Conservation (phyloP, 2,797 vertebrate species). For the Gambusia yucatana region DNA sequence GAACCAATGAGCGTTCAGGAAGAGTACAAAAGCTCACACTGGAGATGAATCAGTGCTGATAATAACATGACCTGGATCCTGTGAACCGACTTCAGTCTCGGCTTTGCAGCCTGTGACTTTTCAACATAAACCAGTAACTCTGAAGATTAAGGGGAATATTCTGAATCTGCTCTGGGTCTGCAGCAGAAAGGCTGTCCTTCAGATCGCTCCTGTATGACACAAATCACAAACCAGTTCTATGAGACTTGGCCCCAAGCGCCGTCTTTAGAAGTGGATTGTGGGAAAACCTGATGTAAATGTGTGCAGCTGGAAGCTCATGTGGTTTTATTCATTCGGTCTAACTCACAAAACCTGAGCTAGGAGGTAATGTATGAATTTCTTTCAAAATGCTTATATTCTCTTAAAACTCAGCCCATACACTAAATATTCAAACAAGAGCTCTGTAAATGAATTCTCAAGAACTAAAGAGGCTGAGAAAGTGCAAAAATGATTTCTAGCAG, state of each 20-base stretch:
- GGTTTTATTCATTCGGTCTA: conserved; percentile 71
- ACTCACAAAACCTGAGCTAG: conserved; percentile 44
- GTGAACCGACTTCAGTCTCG: conserved; percentile 42
- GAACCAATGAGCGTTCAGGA: conserved; percentile 52
- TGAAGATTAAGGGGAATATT: conserved; percentile 51
- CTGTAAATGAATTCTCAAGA: conserved; percentile 42
- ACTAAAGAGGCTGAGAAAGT: conserved; percentile 41
- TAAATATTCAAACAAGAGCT: conserved; percentile 54
- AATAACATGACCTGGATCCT: conserved; percentile 58
- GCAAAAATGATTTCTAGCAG: not conserved
- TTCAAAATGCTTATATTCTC: conserved; percentile 50
- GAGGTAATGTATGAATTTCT: conserved; percentile 71
- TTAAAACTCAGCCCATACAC: conserved; percentile 48
- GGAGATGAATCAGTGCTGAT: conserved; percentile 57
- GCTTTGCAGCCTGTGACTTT: conserved; percentile 57
- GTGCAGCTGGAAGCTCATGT: conserved; percentile 78
- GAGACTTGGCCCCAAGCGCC: conserved; percentile 65
- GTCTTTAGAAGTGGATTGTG: conserved; percentile 73
- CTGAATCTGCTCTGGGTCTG: conserved; percentile 21
- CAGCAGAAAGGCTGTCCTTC: conserved; percentile 56
- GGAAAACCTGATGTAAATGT: conserved; percentile 75
- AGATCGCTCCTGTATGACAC: conserved; percentile 50
- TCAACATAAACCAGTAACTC: conserved; percentile 66
- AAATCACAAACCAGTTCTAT: conserved; percentile 58
- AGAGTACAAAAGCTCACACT: conserved; percentile 55